A percentile compares a stretch with the other conserved stretches of the same genome.
Conservation (phyloP, 2,797 vertebrate species). For the Phrynocephalus guinanensis region DNA sequence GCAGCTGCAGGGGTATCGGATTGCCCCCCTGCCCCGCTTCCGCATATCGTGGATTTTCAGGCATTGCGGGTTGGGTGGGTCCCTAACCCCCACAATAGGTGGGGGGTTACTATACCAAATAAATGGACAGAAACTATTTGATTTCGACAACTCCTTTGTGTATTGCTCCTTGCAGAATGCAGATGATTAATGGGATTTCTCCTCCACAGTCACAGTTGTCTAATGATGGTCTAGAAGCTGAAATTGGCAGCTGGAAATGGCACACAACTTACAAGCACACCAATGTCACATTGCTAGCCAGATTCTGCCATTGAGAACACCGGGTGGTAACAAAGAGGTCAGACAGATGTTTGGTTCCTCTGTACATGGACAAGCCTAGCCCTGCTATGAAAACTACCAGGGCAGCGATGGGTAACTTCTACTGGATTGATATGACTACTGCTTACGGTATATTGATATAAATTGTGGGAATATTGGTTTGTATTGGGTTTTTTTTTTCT, state of each 20-base stretch:
- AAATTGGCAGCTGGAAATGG: conserved; percentile 78
- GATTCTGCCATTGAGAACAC: conserved; percentile 74
- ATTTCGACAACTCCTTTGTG: conserved; percentile 81
- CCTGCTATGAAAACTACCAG: background rate
- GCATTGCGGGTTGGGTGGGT: too few relatives aligned
- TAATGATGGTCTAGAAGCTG: conserved; percentile 82
- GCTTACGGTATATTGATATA: too few relatives aligned
- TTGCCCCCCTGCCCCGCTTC: too few relatives aligned
- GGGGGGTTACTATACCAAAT: conserved; percentile 53
- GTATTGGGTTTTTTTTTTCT: too few relatives aligned
- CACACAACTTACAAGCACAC: conserved; percentile 74
- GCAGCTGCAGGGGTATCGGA: too few relatives aligned
- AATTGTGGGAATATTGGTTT: too few relatives aligned
- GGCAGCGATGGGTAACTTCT: background rate
- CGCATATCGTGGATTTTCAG: too few relatives aligned
- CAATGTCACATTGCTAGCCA: conserved; percentile 75
- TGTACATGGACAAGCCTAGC: background rate
- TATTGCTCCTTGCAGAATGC: conserved; percentile 79
- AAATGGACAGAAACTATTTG: conserved; percentile 78
- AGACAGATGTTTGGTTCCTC: conserved; percentile 24
- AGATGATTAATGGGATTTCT: conserved; percentile 86
- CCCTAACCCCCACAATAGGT: too few relatives aligned
- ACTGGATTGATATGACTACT: background rate
- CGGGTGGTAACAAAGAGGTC: conserved; percentile 73
- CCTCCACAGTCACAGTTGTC: conserved; percentile 82